These are phyloP conservation scores for Calephelis nemesis DNA, from an alignment of 1,140 invertebrate genomes.

Conservation along the genomic window DNA sequence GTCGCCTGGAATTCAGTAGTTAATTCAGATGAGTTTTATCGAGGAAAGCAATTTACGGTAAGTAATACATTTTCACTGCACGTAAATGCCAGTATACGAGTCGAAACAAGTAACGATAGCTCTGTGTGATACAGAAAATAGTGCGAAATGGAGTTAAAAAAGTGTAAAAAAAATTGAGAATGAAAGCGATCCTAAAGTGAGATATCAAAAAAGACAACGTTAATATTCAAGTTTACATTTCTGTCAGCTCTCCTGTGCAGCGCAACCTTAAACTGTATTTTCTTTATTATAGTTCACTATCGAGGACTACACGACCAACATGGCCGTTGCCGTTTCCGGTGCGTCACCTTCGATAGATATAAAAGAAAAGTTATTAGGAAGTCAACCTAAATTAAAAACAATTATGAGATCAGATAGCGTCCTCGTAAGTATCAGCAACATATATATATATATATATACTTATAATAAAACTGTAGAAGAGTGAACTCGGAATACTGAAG, in stretches of 20 bases:
- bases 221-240: too few relatives aligned
- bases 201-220: too few relatives aligned
- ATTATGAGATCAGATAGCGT: constrained; percentile 38
- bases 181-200: too few relatives aligned
- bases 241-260: too few relatives aligned
- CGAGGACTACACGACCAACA: constrained; percentile 44
- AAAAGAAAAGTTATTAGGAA: constrained; percentile 25
- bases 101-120: too few relatives aligned
- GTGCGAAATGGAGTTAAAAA: too few relatives aligned
- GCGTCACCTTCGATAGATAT: constrained; percentile 39
- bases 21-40: constrained; percentile 32
- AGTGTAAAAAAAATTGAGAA: too few relatives aligned
- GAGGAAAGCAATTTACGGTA: constrained; percentile 39
- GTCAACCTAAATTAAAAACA: background rate
- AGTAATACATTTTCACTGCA: constrained; percentile 23
- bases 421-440: constrained; percentile 27
- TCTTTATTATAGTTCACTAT: constrained; percentile 44
- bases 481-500: too few relatives aligned
- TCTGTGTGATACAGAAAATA: too few relatives aligned
- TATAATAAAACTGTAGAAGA: too few relatives aligned
- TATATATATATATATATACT: too few relatives aligned
- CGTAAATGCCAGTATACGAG: too few relatives aligned
- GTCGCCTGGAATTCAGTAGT: constrained; percentile 45
- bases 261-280: constrained; percentile 15
- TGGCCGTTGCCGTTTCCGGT: constrained; percentile 45